phyloP scores from a whole-genome alignment of 1,140 invertebrate genomes.

The Cotesia glomerata region DNA sequence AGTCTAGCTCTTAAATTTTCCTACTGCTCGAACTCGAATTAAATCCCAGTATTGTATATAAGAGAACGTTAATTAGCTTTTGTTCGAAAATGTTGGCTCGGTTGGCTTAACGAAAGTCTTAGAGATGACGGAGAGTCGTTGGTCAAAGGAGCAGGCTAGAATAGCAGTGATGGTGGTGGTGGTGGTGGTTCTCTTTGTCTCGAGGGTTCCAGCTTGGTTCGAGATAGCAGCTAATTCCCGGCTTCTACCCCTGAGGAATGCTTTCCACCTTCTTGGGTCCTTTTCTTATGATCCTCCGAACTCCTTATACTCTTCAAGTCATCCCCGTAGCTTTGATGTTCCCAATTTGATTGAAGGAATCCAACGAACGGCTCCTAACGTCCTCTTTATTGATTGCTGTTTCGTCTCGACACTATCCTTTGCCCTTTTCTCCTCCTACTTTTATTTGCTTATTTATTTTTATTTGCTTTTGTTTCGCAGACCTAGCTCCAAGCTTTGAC shows the following conservation, averaged over 20 bases:
- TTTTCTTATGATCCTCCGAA: conserved; percentile 35
- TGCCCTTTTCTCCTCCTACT: background rate
- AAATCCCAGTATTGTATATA: background rate
- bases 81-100: conserved; percentile 30
- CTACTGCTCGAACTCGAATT: background rate
- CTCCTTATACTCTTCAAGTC: conserved; percentile 41
- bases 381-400: conserved; percentile 63
- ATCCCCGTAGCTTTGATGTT: conserved; percentile 62
- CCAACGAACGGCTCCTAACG: conserved; percentile 58
- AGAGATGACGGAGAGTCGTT: conserved; percentile 16
- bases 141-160: conserved; percentile 22
- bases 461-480: background rate
- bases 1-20: background rate
- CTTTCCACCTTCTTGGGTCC: conserved; percentile 25
- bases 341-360: conserved; percentile 66
- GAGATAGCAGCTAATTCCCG: conserved; percentile 62
- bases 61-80: conserved; percentile 31
- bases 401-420: conserved; percentile 47
- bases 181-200: conserved; percentile 52
- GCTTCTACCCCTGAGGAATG: conserved; percentile 58
- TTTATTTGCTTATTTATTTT: background rate
- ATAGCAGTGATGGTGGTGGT: conserved; percentile 8
- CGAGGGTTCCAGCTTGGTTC: conserved; percentile 52
- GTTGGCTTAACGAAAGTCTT: conserved; percentile 28
- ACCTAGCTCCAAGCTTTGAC: background rate